Percentiles rank a stretch among this genome's conserved stretches.
Conservation (phyloP, 2,797 vertebrate genomes). For the Gymnocypris eckloni region DNA sequence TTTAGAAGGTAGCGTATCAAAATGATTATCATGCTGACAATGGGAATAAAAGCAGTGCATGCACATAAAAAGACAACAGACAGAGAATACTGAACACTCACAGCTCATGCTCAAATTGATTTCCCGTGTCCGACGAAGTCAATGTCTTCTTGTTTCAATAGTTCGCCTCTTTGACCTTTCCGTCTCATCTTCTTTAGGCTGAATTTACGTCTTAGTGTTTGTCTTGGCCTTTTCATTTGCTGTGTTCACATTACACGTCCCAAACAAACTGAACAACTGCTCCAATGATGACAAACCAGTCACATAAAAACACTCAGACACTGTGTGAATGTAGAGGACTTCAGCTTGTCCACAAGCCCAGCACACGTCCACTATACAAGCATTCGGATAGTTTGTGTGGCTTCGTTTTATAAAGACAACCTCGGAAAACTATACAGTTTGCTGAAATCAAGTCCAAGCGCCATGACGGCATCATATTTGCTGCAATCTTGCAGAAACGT, state of each 20-base stretch:
- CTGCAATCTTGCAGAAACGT: not conserved
- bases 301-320: not conserved
- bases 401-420: not conserved
- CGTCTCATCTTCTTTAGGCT: constrained; percentile 70
- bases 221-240: constrained; percentile 79
- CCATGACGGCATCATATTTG: not conserved
- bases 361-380: not conserved
- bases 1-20: too few species aligned
- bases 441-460: not conserved
- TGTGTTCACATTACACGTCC: constrained; percentile 53
- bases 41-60: constrained; percentile 1
- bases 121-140: constrained; percentile 76
- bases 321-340: not conserved
- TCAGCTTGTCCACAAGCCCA: not conserved
- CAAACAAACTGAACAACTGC: constrained; percentile 14
- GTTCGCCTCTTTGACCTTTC: constrained; percentile 79
- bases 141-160: constrained; percentile 73
- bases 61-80: constrained; percentile 18
- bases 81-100: constrained; percentile 67
- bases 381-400: not conserved
- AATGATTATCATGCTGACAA: not conserved
- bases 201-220: constrained; percentile 78
- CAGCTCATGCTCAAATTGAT: constrained; percentile 80
- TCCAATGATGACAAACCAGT: constrained; percentile 12
- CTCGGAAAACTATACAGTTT: not conserved